Evolutionary conservation across 2,888 invertebrate genomes (phyloP), one percentile per base, ranked within the genome.

Genomic region (Meta bourneti): DNA sequence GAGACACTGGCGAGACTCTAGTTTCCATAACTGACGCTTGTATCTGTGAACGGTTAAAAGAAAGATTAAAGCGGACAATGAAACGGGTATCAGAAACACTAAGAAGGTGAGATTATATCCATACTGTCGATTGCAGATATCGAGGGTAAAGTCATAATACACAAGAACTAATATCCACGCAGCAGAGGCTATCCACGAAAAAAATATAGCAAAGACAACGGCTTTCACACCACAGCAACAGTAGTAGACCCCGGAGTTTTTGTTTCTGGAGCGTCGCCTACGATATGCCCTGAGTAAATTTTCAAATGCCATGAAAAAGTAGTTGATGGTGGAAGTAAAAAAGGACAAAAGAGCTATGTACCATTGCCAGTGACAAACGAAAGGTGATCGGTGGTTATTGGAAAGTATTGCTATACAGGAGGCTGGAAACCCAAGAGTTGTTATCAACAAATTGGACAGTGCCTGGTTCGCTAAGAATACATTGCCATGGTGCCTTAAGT

Each of bases 301-400:
- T 74, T 93, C 93, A 13, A 93, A 69, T 20, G 93, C 89, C 48
- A 93, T 93, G 77, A 93, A 93, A 54, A 93, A 88, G 79, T 91
- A 93, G 81, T 93, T 93, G 61, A 93, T 71, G 54, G 91, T 87
- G 11, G 92, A 87, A 8, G 87, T 92, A 52, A 91, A 89, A 74
- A 93, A 93, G n/a, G 90, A 93, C 34, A 92, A 61, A 11, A 93
- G 87, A 0, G 91, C 91, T 49, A 90, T 82, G 74, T 91, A 93
- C 93, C 93, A 93, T 70, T 93, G 91, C 91, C 91, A 91, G 77
- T 92, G 88, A 49, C 93, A 93, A 7, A 93, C 91, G 61, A 90
- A 92, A 7, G 86, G 88, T 16, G 81, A 51, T 19, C 70, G 80
- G 34, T 90, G 90, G 11, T 72, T 89, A n/a, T 91, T 87, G 19